phyloP scores from a whole-genome alignment of 1,140 invertebrate species.

The Sweltsa coloradensis region DNA sequence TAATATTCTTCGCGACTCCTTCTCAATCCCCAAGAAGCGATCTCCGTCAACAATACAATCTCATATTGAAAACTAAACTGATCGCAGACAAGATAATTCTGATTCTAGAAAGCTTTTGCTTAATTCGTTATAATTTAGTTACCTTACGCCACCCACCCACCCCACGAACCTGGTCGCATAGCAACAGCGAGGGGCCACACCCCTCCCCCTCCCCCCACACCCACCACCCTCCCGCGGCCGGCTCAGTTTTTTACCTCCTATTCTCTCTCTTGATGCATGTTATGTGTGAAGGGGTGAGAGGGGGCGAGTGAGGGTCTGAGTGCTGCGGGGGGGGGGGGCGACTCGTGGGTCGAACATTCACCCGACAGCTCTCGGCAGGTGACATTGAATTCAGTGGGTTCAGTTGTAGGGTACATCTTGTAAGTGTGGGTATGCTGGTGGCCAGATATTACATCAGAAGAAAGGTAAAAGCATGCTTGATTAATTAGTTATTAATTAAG shows the following conservation, averaged over 20 bases:
- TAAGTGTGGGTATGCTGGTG: neutral
- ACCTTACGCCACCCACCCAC: too few species aligned
- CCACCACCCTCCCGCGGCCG: neutral
- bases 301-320: neutral
- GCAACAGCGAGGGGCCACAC: slow-evolving; percentile 6
- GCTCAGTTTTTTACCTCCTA: slow-evolving; percentile 8
- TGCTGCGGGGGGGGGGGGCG: neutral
- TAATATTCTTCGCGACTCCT: neutral
- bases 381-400: neutral
- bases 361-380: neutral
- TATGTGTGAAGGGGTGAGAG: neutral
- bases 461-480: neutral
- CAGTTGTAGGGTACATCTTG: neutral
- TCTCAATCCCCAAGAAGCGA: neutral
- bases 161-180: slow-evolving; percentile 2
- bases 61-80: neutral
- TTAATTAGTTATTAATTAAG: too few species aligned
- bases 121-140: too few species aligned
- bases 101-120: too few species aligned
- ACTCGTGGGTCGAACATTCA: slow-evolving; percentile 2
- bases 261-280: slow-evolving; percentile 10
- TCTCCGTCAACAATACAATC: neutral
- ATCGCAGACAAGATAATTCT: too few species aligned
- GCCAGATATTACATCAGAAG: neutral
- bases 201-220: neutral